Evolutionary conservation across 2,113 vertebrate genomes (phyloP).

Genomic region (Holacanthus passer): DNA sequence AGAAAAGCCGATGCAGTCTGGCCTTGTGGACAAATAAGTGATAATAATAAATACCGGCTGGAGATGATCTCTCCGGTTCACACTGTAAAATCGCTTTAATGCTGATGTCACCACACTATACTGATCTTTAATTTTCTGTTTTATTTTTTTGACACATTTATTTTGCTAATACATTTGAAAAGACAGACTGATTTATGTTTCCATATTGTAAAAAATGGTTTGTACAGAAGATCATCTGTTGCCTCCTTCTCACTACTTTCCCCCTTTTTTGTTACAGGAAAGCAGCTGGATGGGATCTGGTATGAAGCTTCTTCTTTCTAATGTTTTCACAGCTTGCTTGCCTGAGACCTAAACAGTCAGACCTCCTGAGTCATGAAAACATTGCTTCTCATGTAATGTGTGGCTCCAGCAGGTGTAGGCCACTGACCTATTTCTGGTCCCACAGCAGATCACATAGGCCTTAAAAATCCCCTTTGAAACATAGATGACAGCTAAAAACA

Average conservation of each 20-base stretch:
- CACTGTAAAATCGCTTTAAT: background rate
- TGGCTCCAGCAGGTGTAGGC: constrained; percentile 6
- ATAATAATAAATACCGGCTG: constrained; percentile 12
- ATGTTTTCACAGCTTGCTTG: background rate
- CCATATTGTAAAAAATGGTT: background rate
- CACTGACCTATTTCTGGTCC: constrained; percentile 21
- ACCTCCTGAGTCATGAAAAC: background rate
- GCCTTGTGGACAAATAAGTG: constrained; percentile 38
- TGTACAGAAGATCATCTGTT: background rate
- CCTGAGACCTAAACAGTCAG: constrained; percentile 1
- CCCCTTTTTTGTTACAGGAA: constrained; percentile 86
- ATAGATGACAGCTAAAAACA: background rate
- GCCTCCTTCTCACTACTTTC: background rate
- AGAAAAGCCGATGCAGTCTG: constrained; percentile 9
- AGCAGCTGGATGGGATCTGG: constrained; percentile 99
- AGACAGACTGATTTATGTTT: background rate
- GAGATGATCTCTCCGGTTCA: background rate
- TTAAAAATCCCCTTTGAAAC: background rate
- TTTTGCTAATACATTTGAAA: background rate
- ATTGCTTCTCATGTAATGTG: background rate
- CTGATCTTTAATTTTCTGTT: background rate
- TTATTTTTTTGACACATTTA: background rate
- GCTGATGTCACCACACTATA: too few species aligned
- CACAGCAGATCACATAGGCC: background rate
- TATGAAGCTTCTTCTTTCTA: constrained; percentile 77